phyloP scores from a whole-genome alignment of 2,797 vertebrate genomes.

The Pristis pectinata region DNA sequence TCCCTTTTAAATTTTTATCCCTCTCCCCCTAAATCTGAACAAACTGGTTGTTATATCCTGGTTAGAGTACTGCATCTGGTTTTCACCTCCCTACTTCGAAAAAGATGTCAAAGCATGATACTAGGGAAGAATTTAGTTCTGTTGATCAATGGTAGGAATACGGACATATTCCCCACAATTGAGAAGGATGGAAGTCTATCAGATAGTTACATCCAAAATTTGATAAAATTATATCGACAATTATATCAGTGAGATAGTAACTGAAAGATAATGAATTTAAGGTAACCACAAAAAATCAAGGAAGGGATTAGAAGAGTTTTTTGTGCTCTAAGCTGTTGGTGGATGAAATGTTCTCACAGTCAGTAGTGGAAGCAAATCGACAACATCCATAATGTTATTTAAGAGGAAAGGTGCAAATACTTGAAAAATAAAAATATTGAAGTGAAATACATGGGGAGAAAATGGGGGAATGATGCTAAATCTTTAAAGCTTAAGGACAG shows the following conservation, averaged over 20 bases:
- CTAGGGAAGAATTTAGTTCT: background rate
- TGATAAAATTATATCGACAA: background rate
- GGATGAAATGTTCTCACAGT: background rate
- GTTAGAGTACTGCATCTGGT: background rate
- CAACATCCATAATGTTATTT: background rate
- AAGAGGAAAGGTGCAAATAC: background rate
- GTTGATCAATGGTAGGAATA: background rate
- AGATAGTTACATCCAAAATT: background rate
- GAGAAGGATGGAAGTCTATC: background rate
- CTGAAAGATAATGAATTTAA: background rate
- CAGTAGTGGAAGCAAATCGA: background rate
- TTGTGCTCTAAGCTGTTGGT: background rate
- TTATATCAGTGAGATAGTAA: background rate
- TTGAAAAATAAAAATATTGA: background rate
- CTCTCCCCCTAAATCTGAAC: background rate
- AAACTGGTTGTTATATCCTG: background rate
- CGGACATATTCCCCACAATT: background rate
- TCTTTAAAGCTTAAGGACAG: too few relatives aligned
- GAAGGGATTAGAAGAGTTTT: background rate
- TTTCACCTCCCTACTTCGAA: background rate
- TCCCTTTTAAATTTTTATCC: too few relatives aligned
- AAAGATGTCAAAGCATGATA: background rate
- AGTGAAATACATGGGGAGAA: background rate
- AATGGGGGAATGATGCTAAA: background rate
- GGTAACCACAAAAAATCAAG: background rate